Evolutionary conservation across 2,113 vertebrate species (phyloP).

Genomic region (Scalopus aquaticus): DNA sequence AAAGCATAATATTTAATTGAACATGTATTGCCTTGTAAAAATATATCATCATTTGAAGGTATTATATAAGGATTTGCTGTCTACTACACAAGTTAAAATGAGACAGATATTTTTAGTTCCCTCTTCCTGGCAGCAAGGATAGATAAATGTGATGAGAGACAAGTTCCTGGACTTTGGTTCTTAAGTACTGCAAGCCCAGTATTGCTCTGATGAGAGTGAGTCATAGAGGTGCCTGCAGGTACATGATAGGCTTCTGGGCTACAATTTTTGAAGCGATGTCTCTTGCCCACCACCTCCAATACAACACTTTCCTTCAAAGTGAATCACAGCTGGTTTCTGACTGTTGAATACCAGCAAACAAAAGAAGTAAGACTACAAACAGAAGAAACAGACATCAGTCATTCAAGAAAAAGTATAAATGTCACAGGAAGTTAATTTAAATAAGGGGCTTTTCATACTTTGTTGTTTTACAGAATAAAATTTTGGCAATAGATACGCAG

Average conservation of each 20-base stretch:
- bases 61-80: not conserved
- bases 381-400: not conserved
- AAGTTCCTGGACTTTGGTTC: not conserved
- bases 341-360: not conserved
- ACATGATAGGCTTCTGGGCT: too few species aligned
- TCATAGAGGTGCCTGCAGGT: fast-evolving
- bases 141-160: not conserved
- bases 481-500: not conserved
- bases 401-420: not conserved
- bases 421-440: not conserved
- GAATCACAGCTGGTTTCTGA: not conserved
- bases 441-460: not conserved
- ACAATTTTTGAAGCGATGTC: not conserved
- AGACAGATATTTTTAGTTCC: not conserved
- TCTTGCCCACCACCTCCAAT: not conserved
- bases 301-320: not conserved
- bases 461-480: not conserved
- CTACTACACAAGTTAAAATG: not conserved
- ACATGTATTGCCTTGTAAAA: too few species aligned
- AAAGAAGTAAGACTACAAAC: not conserved
- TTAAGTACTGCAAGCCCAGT: not conserved
- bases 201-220: fast-evolving
- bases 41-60: too few species aligned
- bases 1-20: not conserved
- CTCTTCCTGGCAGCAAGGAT: not conserved